These are phyloP conservation scores for Catocala nupta DNA, from an alignment of 2,888 invertebrate genomes.

Conservation along the genomic window DNA sequence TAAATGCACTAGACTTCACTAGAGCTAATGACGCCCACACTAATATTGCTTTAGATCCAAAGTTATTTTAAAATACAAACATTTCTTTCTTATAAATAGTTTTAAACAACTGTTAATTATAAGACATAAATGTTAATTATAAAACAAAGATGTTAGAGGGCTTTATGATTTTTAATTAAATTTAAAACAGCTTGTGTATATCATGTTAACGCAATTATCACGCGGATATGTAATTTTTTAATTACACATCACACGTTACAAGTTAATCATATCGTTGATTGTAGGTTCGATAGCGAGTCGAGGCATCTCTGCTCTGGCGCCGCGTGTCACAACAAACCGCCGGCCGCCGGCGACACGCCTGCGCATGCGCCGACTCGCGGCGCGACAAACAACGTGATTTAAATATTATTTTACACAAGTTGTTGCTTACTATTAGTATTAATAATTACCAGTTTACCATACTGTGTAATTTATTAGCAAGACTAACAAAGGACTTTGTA, in stretches of 20 bases:
- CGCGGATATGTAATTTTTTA: slow-evolving; percentile 35
- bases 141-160: too few relatives aligned
- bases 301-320: slow-evolving; percentile 4
- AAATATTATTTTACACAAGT: slow-evolving; percentile 16
- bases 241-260: slow-evolving; percentile 39
- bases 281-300: slow-evolving; percentile 4
- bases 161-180: too few relatives aligned
- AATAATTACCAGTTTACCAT: neutral
- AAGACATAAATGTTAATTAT: too few relatives aligned
- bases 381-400: slow-evolving; percentile 10
- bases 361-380: slow-evolving; percentile 1
- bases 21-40: too few relatives aligned
- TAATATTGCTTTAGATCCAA: too few relatives aligned
- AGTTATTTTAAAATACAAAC: too few relatives aligned
- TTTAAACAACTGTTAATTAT: too few relatives aligned
- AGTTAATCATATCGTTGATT: slow-evolving; percentile 40
- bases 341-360: slow-evolving; percentile 14
- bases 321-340: slow-evolving; percentile 19
- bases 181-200: too few relatives aligned
- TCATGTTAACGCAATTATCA: neutral
- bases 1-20: too few relatives aligned
- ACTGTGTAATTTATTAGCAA: neutral
- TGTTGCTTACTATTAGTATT: slow-evolving; percentile 17
- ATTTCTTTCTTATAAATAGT: too few relatives aligned
- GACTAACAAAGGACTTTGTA: too few relatives aligned